phyloP scores from a whole-genome alignment of 2,797 vertebrate genomes.

The Labroides dimidiatus region DNA sequence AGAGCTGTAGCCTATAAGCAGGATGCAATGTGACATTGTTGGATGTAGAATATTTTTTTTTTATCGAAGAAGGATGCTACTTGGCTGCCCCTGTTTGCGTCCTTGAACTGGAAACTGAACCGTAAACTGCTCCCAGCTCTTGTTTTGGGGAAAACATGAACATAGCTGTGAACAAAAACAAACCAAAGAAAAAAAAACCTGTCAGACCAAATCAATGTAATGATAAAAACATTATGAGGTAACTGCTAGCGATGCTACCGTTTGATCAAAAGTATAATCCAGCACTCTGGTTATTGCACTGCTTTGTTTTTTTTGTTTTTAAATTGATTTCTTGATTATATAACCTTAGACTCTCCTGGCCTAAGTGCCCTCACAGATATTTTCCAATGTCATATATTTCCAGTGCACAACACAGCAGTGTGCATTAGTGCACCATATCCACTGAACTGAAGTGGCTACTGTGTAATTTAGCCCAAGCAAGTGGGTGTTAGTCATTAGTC shows the following conservation, averaged over 20 bases:
- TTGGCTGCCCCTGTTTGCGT: not conserved
- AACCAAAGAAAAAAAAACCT: constrained; percentile 3
- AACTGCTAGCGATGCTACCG: not conserved
- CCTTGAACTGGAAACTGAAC: constrained; percentile 16
- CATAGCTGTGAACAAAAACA: not conserved
- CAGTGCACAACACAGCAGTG: constrained; percentile 36
- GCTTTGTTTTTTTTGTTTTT: constrained; percentile 15
- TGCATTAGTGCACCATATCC: constrained; percentile 60
- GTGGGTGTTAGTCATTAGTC: constrained; percentile 80
- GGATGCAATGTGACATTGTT: no score
- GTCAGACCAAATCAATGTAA: constrained; percentile 15
- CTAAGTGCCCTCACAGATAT: constrained; percentile 22
- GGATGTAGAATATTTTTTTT: not conserved
- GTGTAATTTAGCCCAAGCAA: constrained; percentile 65
- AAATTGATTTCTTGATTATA: constrained; percentile 38
- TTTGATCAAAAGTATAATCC: constrained; percentile 16
- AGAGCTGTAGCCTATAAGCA: not conserved
- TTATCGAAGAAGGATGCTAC: not conserved
- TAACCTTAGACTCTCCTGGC: constrained; percentile 27
- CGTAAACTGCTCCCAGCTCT: not conserved
- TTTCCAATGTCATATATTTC: constrained; percentile 36
- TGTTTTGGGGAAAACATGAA: not conserved
- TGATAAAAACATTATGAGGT: not conserved
- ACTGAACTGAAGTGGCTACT: constrained; percentile 64
- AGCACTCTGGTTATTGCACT: not conserved